Evolutionary conservation across 2,888 invertebrate species (phyloP).

Genomic region (Taenaris catops): DNA sequence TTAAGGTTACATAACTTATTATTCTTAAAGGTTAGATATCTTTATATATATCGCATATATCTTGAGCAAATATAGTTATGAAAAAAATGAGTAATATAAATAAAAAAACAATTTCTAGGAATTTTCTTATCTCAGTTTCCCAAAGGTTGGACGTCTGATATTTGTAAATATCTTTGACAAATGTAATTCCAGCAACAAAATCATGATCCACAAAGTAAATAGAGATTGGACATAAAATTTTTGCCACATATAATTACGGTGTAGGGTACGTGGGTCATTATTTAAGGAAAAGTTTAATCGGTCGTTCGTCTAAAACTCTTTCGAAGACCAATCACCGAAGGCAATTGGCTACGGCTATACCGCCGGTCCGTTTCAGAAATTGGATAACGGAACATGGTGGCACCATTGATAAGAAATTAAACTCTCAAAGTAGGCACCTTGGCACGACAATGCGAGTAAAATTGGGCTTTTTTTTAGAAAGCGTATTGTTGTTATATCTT

Average conservation of each 20-base stretch:
- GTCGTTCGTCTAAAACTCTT: slow-evolving; percentile 9
- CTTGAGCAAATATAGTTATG: too few relatives aligned
- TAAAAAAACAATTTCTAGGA: too few relatives aligned
- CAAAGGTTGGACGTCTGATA: too few relatives aligned
- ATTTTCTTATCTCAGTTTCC: too few relatives aligned
- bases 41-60: too few relatives aligned
- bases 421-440: slow-evolving; percentile 37
- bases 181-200: too few relatives aligned
- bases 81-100: too few relatives aligned
- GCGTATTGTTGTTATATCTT: slow-evolving; percentile 40
- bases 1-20: too few relatives aligned
- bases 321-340: slow-evolving; percentile 20
- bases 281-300: slow-evolving; percentile 19
- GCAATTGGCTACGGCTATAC: slow-evolving; percentile 23
- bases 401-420: slow-evolving; percentile 60
- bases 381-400: slow-evolving; percentile 58
- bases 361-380: slow-evolving; percentile 37
- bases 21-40: too few relatives aligned
- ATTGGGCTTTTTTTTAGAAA: slow-evolving; percentile 53
- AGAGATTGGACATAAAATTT: too few relatives aligned
- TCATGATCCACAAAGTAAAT: too few relatives aligned
- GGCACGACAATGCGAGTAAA: slow-evolving; percentile 44
- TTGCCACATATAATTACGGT: slow-evolving; percentile 6
- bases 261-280: slow-evolving; percentile 15
- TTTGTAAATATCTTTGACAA: too few relatives aligned